Evolutionary conservation across 1,140 invertebrate genomes (phyloP).

Genomic region (Drosophila tsacasi): DNA sequence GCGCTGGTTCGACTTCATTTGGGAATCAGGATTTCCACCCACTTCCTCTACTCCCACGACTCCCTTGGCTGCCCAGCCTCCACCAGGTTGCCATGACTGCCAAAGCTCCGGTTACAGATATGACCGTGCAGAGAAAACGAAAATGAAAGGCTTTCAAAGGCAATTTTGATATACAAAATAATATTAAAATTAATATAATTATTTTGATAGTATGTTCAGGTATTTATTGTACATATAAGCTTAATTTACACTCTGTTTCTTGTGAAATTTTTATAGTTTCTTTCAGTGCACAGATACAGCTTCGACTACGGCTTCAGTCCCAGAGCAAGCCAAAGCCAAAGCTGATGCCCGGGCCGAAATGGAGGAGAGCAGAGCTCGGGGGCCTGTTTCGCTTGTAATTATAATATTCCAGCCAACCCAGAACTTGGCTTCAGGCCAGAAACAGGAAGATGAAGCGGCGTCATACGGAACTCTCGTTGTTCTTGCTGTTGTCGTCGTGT

Average conservation of each 20-base stretch:
- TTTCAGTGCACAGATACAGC: slow-evolving; percentile 21
- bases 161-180: no score
- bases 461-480: slow-evolving; percentile 68
- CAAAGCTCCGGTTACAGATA: slow-evolving; percentile 25
- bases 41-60: slow-evolving; percentile 9
- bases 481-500: slow-evolving; percentile 52
- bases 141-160: no score
- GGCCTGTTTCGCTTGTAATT: slow-evolving; percentile 83
- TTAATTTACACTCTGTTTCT: background rate
- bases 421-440: slow-evolving; percentile 63
- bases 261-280: background rate
- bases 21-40: slow-evolving; percentile 56
- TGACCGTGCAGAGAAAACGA: slow-evolving; percentile 19
- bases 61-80: background rate
- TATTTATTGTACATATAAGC: no score
- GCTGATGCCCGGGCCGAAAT: slow-evolving; percentile 53
- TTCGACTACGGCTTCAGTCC: slow-evolving; percentile 19
- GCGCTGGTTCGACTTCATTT: slow-evolving; percentile 70
- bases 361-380: slow-evolving; percentile 56
- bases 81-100: slow-evolving; percentile 59
- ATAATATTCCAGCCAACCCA: slow-evolving; percentile 83
- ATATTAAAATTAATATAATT: no score
- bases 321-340: slow-evolving; percentile 41
- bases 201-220: no score
- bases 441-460: slow-evolving; percentile 78